phyloP scores from a whole-genome alignment of 2,797 vertebrate genomes.

The Amblyraja radiata region DNA sequence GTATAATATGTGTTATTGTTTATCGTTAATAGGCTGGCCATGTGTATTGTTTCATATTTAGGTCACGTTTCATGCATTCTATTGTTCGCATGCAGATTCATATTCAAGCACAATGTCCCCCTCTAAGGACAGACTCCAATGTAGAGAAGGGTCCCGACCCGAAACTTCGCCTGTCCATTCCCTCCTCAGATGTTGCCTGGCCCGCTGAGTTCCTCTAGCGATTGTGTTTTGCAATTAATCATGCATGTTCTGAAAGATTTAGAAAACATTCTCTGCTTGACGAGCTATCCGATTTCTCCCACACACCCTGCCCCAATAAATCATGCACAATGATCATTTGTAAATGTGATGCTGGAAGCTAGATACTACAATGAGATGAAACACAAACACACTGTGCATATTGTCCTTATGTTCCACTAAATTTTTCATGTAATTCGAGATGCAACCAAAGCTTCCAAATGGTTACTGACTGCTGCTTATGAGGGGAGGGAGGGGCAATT shows the following conservation, averaged over 20 bases:
- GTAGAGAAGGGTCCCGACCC: too few relatives aligned
- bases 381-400: background rate
- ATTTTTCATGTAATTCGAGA: background rate
- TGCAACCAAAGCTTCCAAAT: background rate
- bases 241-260: background rate
- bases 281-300: background rate
- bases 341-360: background rate
- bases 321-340: background rate
- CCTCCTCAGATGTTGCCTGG: too few relatives aligned
- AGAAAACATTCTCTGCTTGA: background rate
- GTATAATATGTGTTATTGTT: background rate
- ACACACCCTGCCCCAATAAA: background rate
- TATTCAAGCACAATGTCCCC: background rate
- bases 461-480: background rate
- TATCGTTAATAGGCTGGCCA: background rate
- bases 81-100: background rate
- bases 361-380: background rate
- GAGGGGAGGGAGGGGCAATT: background rate
- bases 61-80: background rate
- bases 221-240: too few relatives aligned
- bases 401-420: background rate
- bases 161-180: too few relatives aligned
- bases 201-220: too few relatives aligned
- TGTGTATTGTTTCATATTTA: background rate
- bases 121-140: too few relatives aligned